These are phyloP conservation scores for Tenthredo mesomela DNA, from an alignment of 2,888 invertebrate genomes.

Conservation along the genomic window DNA sequence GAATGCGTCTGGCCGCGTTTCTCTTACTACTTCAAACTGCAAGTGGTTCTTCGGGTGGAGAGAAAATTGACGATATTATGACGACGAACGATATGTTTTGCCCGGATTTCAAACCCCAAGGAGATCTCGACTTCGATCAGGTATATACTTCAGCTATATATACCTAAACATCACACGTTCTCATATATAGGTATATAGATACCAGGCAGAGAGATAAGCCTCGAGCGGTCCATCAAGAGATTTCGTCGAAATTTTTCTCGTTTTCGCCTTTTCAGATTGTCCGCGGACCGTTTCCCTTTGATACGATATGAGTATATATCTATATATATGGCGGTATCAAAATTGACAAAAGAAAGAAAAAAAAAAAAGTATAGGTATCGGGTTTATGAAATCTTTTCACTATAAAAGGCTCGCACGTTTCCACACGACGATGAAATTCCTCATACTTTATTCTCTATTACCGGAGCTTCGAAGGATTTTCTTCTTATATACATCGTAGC, in stretches of 20 bases:
- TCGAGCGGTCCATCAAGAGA: background rate
- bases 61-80: background rate
- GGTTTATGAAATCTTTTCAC: too few relatives aligned
- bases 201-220: background rate
- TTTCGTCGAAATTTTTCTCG: background rate
- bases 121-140: constrained; percentile 23
- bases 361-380: too few relatives aligned
- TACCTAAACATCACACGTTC: background rate
- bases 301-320: too few relatives aligned
- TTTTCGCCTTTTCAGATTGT: background rate
- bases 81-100: background rate
- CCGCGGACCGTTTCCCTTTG: background rate
- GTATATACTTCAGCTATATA: too few relatives aligned
- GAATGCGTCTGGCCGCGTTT: background rate
- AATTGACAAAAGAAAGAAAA: background rate
- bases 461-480: too few relatives aligned
- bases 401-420: too few relatives aligned
- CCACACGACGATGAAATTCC: too few relatives aligned
- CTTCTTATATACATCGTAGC: too few relatives aligned
- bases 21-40: background rate
- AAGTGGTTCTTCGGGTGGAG: background rate
- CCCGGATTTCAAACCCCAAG: constrained; percentile 14
- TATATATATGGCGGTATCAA: background rate
- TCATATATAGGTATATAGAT: background rate
- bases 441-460: too few relatives aligned